Evolutionary conservation across 2,888 invertebrate species (phyloP), one percentile per base, ranked within the genome.

Genomic region (Tenthredo amoena): DNA sequence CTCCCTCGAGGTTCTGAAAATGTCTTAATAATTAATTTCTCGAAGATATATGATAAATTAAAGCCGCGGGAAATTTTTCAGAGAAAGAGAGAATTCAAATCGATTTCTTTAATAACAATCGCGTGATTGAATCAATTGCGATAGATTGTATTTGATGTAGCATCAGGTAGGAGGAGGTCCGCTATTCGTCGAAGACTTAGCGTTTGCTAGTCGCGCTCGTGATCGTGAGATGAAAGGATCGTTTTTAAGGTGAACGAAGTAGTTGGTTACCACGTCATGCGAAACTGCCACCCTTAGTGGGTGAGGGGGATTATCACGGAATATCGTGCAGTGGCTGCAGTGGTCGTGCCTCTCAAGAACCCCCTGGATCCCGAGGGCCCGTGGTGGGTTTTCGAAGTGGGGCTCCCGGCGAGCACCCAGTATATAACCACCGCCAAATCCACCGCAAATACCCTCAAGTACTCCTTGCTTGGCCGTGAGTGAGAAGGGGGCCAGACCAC

Each of bases 391-490:
- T 83, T 50, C 89, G 88, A 90, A 90, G 91, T 91, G 90, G 90
- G 88, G 91, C 89, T 91, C 90, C 91, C 89, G 90, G 89, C 90
- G 90, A 88, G 91, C 89, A 87, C 68, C 83, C 68, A 68, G 68
- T 68, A 68, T 83, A 83, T 83, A 83, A 43, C 91, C 89, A 92
- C 93, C 92, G 91, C 92, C 92, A 92, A 93, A 93, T 93, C 93
- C 93, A 93, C 93, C 93, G 92, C 93, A 93, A 93, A 93, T 92
- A 92, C 93, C 91, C 90, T 93, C 91, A 91, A 93, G 93, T 92
- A 91, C 92, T 92, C 90, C 92, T 91, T 91, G 92, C 91, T 91
- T 90, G 92, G 91, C 92, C 92, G 92, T 92, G 91, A 92, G 92
- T 91, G 92, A 91, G 92, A 92, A 92, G 92, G 92, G 83, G 83